Evolutionary conservation across 1,140 invertebrate species (phyloP).

Genomic region (Bilobella aurantiaca): DNA sequence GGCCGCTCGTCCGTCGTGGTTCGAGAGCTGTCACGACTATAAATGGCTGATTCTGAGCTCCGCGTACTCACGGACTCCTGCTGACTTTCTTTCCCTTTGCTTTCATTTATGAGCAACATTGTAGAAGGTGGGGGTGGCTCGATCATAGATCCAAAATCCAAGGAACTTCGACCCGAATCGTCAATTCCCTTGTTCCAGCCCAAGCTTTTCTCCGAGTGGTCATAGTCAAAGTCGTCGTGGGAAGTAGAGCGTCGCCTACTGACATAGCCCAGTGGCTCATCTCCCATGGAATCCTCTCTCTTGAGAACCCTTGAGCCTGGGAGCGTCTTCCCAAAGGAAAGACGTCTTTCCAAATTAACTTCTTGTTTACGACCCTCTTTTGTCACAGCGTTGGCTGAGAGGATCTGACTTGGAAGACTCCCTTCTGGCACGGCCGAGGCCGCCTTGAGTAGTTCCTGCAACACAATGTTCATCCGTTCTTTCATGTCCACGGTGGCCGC

Average conservation of each 20-base stretch:
- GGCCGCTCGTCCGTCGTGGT: constrained; percentile 37
- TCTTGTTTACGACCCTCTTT: background rate
- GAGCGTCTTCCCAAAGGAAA: constrained; percentile 24
- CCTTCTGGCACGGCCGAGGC: constrained; percentile 45
- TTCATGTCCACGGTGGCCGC: constrained; percentile 48
- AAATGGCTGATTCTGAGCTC: constrained; percentile 31
- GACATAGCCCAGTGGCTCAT: constrained; percentile 34
- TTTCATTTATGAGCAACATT: constrained; percentile 1
- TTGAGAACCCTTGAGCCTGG: constrained; percentile 6
- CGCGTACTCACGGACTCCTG: constrained; percentile 27
- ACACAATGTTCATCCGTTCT: constrained; percentile 63
- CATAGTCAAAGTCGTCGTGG: constrained; percentile 30
- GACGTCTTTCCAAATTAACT: constrained; percentile 20
- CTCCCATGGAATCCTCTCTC: constrained; percentile 30
- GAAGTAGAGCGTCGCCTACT: constrained; percentile 23
- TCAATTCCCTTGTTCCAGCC: background rate
- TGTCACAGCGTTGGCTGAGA: background rate
- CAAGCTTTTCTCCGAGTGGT: constrained; percentile 10
- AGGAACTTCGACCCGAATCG: constrained; percentile 4
- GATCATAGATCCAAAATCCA: constrained; percentile 33
- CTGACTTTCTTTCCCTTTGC: constrained; percentile 8
- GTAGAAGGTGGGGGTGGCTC: constrained; percentile 28
- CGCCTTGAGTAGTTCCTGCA: constrained; percentile 53
- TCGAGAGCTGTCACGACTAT: constrained; percentile 28
- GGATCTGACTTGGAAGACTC: background rate